Evolutionary conservation across 2,113 vertebrate genomes (phyloP), one percentile per base, ranked within the genome.

Genomic region (Percopsis transmontana): DNA sequence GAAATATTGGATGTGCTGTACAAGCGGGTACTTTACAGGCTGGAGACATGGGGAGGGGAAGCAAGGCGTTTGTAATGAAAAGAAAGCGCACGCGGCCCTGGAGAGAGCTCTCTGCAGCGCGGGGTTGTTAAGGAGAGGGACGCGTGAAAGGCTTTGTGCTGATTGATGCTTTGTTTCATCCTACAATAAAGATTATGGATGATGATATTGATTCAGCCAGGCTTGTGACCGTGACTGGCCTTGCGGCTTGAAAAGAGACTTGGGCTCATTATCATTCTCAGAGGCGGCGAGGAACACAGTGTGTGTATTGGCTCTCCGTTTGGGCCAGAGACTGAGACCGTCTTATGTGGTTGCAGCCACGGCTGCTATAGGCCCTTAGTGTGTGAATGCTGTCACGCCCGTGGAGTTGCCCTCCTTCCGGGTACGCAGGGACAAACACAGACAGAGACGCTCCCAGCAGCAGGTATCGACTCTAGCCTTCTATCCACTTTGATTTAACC

Each of bases 161-260:
- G 89, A 90, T 89, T 87, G 87, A 90, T 88, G 86, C 86, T 72
- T 75, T 70, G 89, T 90, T 89, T 90, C 82, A 90, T 90, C 86
- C 84, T 68, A 89, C 86, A 87, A 89, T 89, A 90, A 89, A 90
- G 87, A 88, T 88, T 89, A 90, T 89, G 86, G 89, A 88, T 89
- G 88, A 87, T 84, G 86, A 76, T 89, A 89, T 88, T 87, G 87
- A 89, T 90, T 83, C 61, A 79, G 72, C 77, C 20, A 4, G 76
- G 77, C 79, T 83, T 72, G 68, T 72, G 87, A 85, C 85, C 89
- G 85, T 88, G 87, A 85, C 86, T 89, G 85, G 85, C 72, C 85
- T 86, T 81, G 74, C 72, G 76, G 83, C 81, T 80, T 82, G 70
- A 79, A 89, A 81, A 89, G 83, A 84, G 74, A 88, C 72, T 87